Evolutionary conservation across 2,797 vertebrate genomes (phyloP), one percentile per base, ranked within the genome.

Genomic region (Cuculus canorus): DNA sequence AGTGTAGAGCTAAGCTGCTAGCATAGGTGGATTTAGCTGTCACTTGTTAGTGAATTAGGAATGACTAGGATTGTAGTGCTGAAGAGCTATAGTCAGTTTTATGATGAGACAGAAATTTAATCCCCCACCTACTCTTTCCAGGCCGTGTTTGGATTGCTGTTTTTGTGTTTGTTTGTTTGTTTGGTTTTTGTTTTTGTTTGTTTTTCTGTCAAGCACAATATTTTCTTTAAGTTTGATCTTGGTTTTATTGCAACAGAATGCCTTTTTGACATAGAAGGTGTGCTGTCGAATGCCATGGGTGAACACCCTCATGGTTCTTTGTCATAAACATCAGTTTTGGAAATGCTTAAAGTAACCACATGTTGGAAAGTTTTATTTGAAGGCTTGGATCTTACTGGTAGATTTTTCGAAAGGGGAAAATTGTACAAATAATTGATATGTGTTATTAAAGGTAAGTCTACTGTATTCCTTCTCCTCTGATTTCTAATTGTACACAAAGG

Each of bases 391-490:
- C n/a, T 88, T 66, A 24, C 3, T 37, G 39, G 11, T 70, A 27
- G 22, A 28, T 54, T 75, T 79, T 72, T 75, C 13, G 39, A 86
- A 79, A 57, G 33, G 17, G 19, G 48, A 21, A 65, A 86, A 7
- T 28, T 69, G 5, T 35, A 33, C 35, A 15, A 33, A 39, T 22
- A 61, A 43, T 25, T 53, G 69, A 7, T 6, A 11, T 28, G 3
- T 82, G 53, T 35, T 27, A 28, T 54, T 39, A 25, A 68, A 45
- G 28, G 32, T 66, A 6, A 4, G 8, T 45, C 28, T 68, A 11
- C n/a, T 77, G 6, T 47, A 43, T 78, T 81, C 10, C 1, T 52
- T 7, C 22, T 9, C 22, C 5, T 3, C 7, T 1, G 0, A 2
- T 60, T 86, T 86, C 60, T 86, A 13, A 13, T 47, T 64, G 7